Evolutionary conservation across 2,797 vertebrate genomes (phyloP), one percentile per base, ranked within the genome.

Genomic region (Manis javanica): DNA sequence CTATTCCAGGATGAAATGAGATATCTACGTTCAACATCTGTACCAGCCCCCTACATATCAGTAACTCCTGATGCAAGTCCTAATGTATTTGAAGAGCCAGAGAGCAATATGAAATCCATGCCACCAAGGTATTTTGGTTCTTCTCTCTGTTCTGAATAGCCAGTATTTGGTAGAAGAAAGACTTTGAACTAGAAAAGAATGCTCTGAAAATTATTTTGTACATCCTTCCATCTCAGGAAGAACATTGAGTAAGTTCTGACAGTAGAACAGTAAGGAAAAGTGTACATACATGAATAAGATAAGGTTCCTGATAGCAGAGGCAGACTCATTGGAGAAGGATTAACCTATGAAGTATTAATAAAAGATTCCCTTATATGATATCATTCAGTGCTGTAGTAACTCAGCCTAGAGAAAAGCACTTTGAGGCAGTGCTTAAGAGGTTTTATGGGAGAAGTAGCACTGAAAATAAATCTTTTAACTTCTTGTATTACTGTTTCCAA

Each of bases 101-200:
- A 99, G 96, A 99, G 99, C 98, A 99, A 99, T 98, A 99, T 99
- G 99, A 99, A 99, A 97, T 99, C 99, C 74, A 99, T 99, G 99
- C 99, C 99, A n/a, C 99, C 99, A 87, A 99, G 99, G 99, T 99
- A 99, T 84, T 92, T 92, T 72, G 94, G 49, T 96, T 84, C 68
- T 90, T 26, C 96, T 63, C 1, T 97, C 42, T 81, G 72, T 90
- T 23, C 71, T 97, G 93, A 96, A 92, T 53, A 42, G 53, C 59
- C 84, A 96, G 31, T 90, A 24, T 96, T 96, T 92, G n/a, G 42
- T 93, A 57, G 84, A 89, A 90, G 83, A 85, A 90, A 85, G 23
- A 78, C 61, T 66, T 94, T 87, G 23, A 92, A 71, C 74, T 92
- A 77, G 14, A 75, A 96, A 86, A 88, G 18, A 95, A 68, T 42